Evolutionary conservation across 2,113 vertebrate species (phyloP), one percentile per base, ranked within the genome.

Genomic region (Piprites chloris): DNA sequence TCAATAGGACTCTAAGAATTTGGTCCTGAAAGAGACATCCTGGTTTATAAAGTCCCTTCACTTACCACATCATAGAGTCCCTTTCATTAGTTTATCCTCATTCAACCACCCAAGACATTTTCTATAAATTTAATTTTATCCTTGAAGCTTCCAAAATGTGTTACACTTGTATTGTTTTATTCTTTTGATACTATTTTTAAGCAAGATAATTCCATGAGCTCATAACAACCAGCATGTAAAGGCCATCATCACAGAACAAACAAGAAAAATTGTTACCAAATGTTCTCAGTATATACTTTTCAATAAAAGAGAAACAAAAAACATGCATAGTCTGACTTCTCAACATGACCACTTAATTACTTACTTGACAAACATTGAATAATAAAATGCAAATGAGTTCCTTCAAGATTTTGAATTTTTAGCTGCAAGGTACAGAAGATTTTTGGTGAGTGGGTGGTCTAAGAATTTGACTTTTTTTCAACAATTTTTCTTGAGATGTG

Each of bases 401-500:
- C 63, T 86, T 89, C 71, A 95, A 53, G 79, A 85, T 82, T 88
- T 87, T 69, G 12, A 82, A 49, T 46, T 91, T 79, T 85, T 77
- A 80, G 46, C 58, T 91, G 47, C 63, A 83, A 95, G 85, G 61
- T 94, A 84, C 22, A 59, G 68, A 82, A 75, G 68, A 58, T 66
- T 94, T 88, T 76, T 79, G 77, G 30, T 68, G 53, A 85, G 66
- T 94, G 96, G 94, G 96, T 97, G 96, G 96, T 96, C 96, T 95
- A 74, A 96, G 80, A 77, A 96, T 91, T 90, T 90, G 86, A 42
- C 69, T 93, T 96, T 95, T 93, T 53, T 91, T 89, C 82, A 81
- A 74, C 52, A 71, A 0, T 86, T 94, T 96, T 93, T 95, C 89
- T 80, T 88, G 52, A 80, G 68, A 82, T 42, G 3, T 93, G 94